Evolutionary conservation across 2,113 vertebrate genomes (phyloP), one percentile per base, ranked within the genome.

Genomic region (Pelmatolapia mariae): DNA sequence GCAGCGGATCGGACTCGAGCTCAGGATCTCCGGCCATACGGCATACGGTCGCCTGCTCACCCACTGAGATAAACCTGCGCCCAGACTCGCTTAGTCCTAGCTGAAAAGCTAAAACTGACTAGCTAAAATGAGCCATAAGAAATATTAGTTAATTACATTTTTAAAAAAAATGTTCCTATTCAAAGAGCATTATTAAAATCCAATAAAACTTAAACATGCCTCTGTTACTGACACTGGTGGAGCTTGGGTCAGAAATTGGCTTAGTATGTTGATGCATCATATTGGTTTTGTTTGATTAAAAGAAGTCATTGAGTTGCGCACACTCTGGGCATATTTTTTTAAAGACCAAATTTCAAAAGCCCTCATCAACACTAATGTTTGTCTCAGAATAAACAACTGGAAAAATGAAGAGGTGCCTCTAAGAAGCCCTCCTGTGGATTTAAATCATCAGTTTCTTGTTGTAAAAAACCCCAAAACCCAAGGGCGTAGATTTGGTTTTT

Each of bases 301-400:
- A 40, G 11, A 1, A 68, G 63, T 40, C 19, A 11, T 0, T 43
- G 12, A 71, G 66, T 43, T 24, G 38, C 1, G 5, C 11, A 71
- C 36, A 71, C 19, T 40, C 6, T 40, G 54, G 54, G 54, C 12
- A 57, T 6, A 0, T 10, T 40, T 43, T 40, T 71, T 59, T 59
- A 31, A 40, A 22, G n/a, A 40, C n/a, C 22, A 15, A 3, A 43
- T 2, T 71, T 71, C 66, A 26, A 13, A 71, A 68, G 19, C 33
- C 11, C 33, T 1, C 33, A 68, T 22, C 36, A 22, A n/a, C 36
- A 71, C 66, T 38, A 68, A 38, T 2, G 19, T 38, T 38, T 11
- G 10, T 43, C 38, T 73, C 66, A 73, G 12, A 24, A 26, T 10
- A 26, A 45, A 73, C 22, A 73, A 16, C n/a, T 43, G 7, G 63